Percentiles rank a stretch among this genome's conserved stretches.
These are phyloP conservation scores for Coenonympha arcania DNA, from an alignment of 2,888 invertebrate species.

Conservation along the genomic window DNA sequence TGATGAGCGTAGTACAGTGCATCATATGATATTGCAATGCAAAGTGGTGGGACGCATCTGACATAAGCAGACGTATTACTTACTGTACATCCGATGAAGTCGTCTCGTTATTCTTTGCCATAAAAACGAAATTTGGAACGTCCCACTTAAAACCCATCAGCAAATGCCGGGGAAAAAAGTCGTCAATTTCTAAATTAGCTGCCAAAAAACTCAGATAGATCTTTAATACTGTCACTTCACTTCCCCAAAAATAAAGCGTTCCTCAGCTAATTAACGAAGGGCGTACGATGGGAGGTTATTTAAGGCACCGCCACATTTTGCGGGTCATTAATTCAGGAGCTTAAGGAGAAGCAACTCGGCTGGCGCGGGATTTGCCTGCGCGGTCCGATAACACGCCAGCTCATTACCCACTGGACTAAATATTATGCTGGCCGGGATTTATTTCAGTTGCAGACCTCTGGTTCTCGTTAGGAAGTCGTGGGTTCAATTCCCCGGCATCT, in stretches of 20 bases:
- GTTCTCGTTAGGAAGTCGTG: not conserved
- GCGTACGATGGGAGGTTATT: slow-evolving; percentile 3
- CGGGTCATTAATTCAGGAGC: slow-evolving; percentile 20
- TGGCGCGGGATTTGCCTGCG: slow-evolving; percentile 18
- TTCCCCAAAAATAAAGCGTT: not conserved
- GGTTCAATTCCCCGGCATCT: not conserved
- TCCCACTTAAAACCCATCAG: too few species aligned
- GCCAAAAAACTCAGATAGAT: not conserved
- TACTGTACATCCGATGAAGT: too few species aligned
- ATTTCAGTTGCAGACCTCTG: too few species aligned
- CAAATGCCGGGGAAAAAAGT: too few species aligned
- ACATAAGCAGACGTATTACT: too few species aligned
- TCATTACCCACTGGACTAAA: slow-evolving; percentile 16
- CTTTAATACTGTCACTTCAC: not conserved
- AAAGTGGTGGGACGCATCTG: too few species aligned
- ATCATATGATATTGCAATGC: too few species aligned
- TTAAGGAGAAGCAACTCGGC: slow-evolving; percentile 15
- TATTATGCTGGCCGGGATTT: slow-evolving; percentile 13
- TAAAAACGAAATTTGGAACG: too few species aligned
- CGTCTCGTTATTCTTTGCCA: too few species aligned
- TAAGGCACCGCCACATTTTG: slow-evolving; percentile 18
- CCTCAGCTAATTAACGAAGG: not conserved
- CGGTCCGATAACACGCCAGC: slow-evolving; percentile 16
- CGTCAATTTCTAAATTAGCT: too few species aligned
- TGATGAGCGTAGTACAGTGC: too few species aligned